Evolutionary conservation across 2,888 invertebrate genomes (phyloP), one percentile per base, ranked within the genome.

Genomic region (Geophilus truncorum): DNA sequence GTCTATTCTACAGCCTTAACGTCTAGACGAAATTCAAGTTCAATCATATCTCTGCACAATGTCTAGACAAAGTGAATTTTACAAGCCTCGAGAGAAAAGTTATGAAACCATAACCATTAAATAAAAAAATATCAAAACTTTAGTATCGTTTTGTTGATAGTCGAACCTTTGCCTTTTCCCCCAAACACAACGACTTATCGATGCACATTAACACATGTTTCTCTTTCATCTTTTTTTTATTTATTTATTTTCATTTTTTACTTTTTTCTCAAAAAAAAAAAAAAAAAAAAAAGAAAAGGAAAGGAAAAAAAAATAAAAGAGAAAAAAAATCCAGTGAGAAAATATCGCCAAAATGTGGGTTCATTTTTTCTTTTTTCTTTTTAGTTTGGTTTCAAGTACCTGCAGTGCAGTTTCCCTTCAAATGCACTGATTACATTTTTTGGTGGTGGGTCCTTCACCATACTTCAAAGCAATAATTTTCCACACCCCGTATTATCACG

Each of bases 361-460:
- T 62, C 62, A 62, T 62, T 62, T 28, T 62, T 51, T 57, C 9
- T 57, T 18, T 57, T 23, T 62, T 62, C 15, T 62, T 62, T 62
- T 62, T 25, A 10, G 23, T 62, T 62, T 7, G 62, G 25, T 62
- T 62, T 62, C 62, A 62, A 62, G 62, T 62, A 62, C 62, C 62
- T 62, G 62, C 62, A 62, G 25, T 62, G 62, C 62, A 62, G 62
- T 62, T 62, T 62, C 62, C 62, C 62, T 62, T 62, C 62, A 62
- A 62, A 62, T 62, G 62, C 62, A 62, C 62, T 62, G 62, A 62
- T 62, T 62, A 62, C 62, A 62, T 62, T 62, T 62, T 62, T 62
- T 62, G 62, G 62, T 62, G 23, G 62, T 62, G 25, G 62, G 62
- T 12, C 62, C 62, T 62, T 23, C 62, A 62, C 62, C 28, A 62